These are phyloP conservation scores for Phalacrocorax carbo DNA, from an alignment of 2,113 vertebrate species.

Conservation along the genomic window DNA sequence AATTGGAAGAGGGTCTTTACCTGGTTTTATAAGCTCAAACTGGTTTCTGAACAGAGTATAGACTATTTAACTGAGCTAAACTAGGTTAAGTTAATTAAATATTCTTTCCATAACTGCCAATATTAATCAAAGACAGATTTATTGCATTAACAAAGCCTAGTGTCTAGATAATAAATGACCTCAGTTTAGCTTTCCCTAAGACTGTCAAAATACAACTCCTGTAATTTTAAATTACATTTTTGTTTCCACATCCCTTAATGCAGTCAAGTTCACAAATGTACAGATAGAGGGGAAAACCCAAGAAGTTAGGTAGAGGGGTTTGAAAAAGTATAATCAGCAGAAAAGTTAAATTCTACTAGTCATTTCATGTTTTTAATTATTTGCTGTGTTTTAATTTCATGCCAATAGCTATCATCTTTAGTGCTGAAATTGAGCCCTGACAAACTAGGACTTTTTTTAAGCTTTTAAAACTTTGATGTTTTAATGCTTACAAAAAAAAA, in stretches of 20 bases:
- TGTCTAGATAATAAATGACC: background rate
- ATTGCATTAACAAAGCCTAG: background rate
- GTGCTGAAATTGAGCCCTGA: background rate
- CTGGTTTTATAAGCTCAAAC: background rate
- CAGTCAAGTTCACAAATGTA: rapidly evolving
- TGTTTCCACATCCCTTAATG: background rate
- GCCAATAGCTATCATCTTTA: background rate
- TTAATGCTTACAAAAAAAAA: background rate
- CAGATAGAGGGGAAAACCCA: background rate
- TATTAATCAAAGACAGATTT: background rate
- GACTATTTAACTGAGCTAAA: background rate
- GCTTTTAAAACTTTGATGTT: background rate
- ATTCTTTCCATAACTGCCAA: background rate
- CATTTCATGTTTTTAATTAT: background rate
- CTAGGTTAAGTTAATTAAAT: background rate
- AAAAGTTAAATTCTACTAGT: background rate
- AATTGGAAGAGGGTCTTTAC: background rate
- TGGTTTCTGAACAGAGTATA: background rate
- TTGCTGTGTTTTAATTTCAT: background rate
- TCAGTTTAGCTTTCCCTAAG: background rate
- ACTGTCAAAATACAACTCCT: background rate
- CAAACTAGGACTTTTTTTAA: background rate
- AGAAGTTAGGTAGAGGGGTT: background rate
- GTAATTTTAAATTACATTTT: background rate
- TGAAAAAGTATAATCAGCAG: background rate